These are phyloP conservation scores for Mycetomoellerius zeteki DNA, from an alignment of 1,140 invertebrate genomes.

Conservation along the genomic window DNA sequence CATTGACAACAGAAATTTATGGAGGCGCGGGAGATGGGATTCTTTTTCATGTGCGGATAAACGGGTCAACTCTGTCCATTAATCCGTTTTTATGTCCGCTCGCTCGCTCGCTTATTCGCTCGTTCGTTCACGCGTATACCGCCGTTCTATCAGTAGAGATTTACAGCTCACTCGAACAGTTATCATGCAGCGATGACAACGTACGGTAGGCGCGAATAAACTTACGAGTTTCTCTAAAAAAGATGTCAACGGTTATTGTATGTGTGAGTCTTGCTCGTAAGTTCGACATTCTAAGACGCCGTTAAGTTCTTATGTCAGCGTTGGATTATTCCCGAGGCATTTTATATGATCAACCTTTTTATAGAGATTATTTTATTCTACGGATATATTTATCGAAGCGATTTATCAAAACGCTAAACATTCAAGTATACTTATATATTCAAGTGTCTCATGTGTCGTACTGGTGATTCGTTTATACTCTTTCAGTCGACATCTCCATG, in stretches of 20 bases:
- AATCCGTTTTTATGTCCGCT: slow-evolving; percentile 69
- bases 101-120: neutral
- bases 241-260: slow-evolving; percentile 7
- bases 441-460: neutral
- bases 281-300: slow-evolving; percentile 22
- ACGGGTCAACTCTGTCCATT: slow-evolving; percentile 72
- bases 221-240: slow-evolving; percentile 17
- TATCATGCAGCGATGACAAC: slow-evolving; percentile 57
- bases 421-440: neutral
- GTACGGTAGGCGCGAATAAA: slow-evolving; percentile 46
- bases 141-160: slow-evolving; percentile 67
- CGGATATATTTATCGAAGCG: neutral
- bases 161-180: slow-evolving; percentile 67
- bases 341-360: slow-evolving; percentile 2
- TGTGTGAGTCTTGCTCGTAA: neutral
- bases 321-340: slow-evolving; percentile 7
- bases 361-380: slow-evolving; percentile 3
- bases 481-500: neutral
- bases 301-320: neutral
- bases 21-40: slow-evolving; percentile 46
- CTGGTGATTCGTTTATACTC: neutral
- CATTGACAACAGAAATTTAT: slow-evolving; percentile 77
- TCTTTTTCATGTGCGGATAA: slow-evolving; percentile 64
- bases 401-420: neutral
- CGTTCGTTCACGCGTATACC: slow-evolving; percentile 20